Base-by-base conservation (phyloP, 2,797 vertebrate genomes). In the Ispidina picta region DNA sequence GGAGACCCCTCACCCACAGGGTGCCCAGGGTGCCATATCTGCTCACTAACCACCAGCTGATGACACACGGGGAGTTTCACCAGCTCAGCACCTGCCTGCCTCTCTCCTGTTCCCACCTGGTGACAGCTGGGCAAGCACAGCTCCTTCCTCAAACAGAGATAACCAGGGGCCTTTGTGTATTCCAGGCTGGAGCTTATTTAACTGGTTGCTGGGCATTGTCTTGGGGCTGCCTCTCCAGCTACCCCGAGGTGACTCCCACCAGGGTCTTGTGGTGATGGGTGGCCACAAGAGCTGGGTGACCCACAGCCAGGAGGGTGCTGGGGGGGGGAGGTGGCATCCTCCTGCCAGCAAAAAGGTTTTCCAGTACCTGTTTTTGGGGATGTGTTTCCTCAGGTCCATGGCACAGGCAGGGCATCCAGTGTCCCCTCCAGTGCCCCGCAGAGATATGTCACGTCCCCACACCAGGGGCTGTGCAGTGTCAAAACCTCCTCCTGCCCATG, bases 91-190 rank as follows among this genome's bases (percentile, higher is more conserved):
- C 56, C 71, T 1, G 16, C 72, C 51, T 54, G 65, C 54, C 41
- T 86, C 5, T 0, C 60, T 33, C 29, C 44, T 49, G 60, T 37
- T 74, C n/a, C 70, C 76, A 82, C 71, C n/a, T 56, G 1, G 4
- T 51, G 83, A 64, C 83, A 95, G 92, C 71, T 88, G 74, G 58
- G 54, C 80, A 73, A 72, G 83, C 78, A 86, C 86, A 76, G 58
- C 68, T 62, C 2, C 0, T 93, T 95, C 87, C 58, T 89, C 86
- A 89, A 89, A 90, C 87, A 88, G 12, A 76, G 91, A 91, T 93
- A 94, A 94, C 16, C 4, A 49, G 17, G 16, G 16, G 51, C 37
- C 41, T 54, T 9, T 14, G 17, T 73, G 13, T 22, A 22, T 59
- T 72, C 63, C 52, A 68, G 33, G n/a, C 74, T 88, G 52, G 15